These are phyloP conservation scores for Umimayanthus kanabou DNA, from an alignment of 92 coral and sea anemone species.

Conservation along the genomic window DNA sequence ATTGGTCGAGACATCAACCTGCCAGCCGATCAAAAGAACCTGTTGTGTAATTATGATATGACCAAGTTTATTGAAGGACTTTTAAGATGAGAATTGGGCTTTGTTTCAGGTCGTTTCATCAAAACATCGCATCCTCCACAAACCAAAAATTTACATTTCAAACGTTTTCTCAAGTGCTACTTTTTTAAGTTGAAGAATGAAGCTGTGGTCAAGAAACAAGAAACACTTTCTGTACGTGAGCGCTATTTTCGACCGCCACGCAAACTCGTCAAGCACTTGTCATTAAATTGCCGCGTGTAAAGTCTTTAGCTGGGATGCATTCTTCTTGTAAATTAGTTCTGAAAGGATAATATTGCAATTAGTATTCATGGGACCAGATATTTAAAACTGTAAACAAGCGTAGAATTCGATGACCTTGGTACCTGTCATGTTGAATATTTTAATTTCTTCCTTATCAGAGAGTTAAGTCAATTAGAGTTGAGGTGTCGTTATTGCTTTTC, in stretches of 20 bases:
- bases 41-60: constrained; percentile 44
- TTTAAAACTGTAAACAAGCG: constrained; percentile 36
- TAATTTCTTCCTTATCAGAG: constrained; percentile 35
- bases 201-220: not conserved
- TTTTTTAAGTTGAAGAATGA: not conserved
- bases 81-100: constrained; percentile 23
- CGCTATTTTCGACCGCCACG: constrained; percentile 23
- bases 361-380: constrained; percentile 31
- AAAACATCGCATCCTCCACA: constrained; percentile 31
- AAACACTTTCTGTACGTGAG: constrained; percentile 40
- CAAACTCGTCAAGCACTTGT: constrained; percentile 35
- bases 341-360: constrained; percentile 37
- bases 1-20: constrained; percentile 55
- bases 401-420: constrained; percentile 25
- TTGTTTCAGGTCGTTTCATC: constrained; percentile 37
- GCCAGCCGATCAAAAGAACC: constrained; percentile 67
- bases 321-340: constrained; percentile 28
- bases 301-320: constrained; percentile 14
- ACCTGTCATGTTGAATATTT: constrained; percentile 19
- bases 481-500: constrained; percentile 6
- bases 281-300: constrained; percentile 30
- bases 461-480: constrained; percentile 22
- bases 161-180: not conserved
- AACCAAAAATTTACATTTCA: constrained; percentile 3
- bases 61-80: constrained; percentile 40